Base-by-base conservation (phyloP, 1,140 invertebrate genomes). In the Acyrthosiphon pisum region DNA sequence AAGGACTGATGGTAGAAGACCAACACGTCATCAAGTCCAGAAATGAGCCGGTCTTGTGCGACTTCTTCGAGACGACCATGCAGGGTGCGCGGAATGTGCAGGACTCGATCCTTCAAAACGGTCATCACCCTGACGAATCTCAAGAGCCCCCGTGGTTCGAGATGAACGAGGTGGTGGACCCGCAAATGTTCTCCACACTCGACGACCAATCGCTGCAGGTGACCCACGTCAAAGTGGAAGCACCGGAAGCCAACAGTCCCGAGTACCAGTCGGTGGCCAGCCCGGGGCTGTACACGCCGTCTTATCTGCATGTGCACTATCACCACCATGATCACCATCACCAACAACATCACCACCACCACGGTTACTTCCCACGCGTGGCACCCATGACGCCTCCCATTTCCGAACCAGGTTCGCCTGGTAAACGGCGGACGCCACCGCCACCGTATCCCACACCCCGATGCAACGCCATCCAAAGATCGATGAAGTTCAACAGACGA, bases 401-500 rank as follows among this genome's bases (percentile, higher is more conserved):
- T 94, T 98, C 97, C 11, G 97, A 98, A 94, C 97, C 97, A 37
- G 97, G 97, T 60, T 97, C 97, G 91, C 97, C 97, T 0, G 96
- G 97, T 56, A 96, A 96, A 95, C 95, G 96, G 94, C 95, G 96
- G 94, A 97, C 96, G 94, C 96, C 96, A 94, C 96, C 96, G 94
- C 96, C 96, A 93, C 96, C 96, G 93, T 96, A 96, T 94, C 96
- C 95, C 4, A 96, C 96, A 9, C 94, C 95, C 94, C 95, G 95
- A 94, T 95, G 94, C 95, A 95, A 94, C 95, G 95, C 95, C 94
- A 95, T 94, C 94, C 95, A 94, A 94, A 94, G 94, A 30, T 94
- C 94, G 37, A 95, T 94, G 83, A 97, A 97, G 95, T 99, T 99
- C 96, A 99, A 99, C 95, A 96, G 99, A 94, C 96, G 98, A 94